A percentile compares a stretch with the other conserved stretches of the same genome.
Evolutionary conservation across 2,888 invertebrate genomes (phyloP).

Genomic region (Synanthedon andrenaeformis): DNA sequence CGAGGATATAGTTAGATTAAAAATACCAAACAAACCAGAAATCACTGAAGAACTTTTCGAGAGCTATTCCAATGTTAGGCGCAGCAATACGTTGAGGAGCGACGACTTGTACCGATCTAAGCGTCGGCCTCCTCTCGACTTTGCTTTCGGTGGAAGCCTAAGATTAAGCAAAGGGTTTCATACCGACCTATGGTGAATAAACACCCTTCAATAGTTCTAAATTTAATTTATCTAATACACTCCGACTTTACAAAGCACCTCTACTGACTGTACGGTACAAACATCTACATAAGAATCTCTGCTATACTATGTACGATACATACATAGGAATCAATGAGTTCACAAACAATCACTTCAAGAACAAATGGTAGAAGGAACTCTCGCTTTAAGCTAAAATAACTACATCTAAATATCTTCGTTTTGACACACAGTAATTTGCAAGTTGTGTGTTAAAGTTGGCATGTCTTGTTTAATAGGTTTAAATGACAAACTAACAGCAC

Average conservation of each 20-base stretch:
- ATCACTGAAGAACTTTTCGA: conserved; percentile 70
- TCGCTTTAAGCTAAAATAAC: conserved; percentile 10
- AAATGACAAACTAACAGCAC: conserved; percentile 63
- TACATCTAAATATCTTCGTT: conserved; percentile 51
- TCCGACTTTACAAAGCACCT: conserved; percentile 32
- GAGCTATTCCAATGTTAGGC: conserved; percentile 61
- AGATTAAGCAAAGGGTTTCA: conserved; percentile 62
- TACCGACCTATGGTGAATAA: conserved; percentile 60
- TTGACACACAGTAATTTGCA: conserved; percentile 46
- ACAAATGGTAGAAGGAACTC: conserved; percentile 35
- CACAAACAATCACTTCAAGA: conserved; percentile 22
- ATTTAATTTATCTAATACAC: conserved; percentile 24
- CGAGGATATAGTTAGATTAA: conserved; percentile 69
- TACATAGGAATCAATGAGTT: conserved; percentile 30
- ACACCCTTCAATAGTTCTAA: conserved; percentile 19
- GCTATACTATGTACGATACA: conserved; percentile 44
- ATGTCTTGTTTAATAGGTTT: conserved; percentile 40
- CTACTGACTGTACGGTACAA: conserved; percentile 26
- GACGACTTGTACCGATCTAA: conserved; percentile 48
- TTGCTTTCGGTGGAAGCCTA: conserved; percentile 65
- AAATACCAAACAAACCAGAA: conserved; percentile 66
- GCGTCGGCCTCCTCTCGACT: conserved; percentile 45
- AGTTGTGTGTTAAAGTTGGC: conserved; percentile 57
- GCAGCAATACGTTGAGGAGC: conserved; percentile 53
- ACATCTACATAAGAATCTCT: conserved; percentile 27